Percentiles rank a stretch among this genome's conserved stretches.
phyloP scores from a whole-genome alignment of 2,888 invertebrate species.

The Lithosia quadra region DNA sequence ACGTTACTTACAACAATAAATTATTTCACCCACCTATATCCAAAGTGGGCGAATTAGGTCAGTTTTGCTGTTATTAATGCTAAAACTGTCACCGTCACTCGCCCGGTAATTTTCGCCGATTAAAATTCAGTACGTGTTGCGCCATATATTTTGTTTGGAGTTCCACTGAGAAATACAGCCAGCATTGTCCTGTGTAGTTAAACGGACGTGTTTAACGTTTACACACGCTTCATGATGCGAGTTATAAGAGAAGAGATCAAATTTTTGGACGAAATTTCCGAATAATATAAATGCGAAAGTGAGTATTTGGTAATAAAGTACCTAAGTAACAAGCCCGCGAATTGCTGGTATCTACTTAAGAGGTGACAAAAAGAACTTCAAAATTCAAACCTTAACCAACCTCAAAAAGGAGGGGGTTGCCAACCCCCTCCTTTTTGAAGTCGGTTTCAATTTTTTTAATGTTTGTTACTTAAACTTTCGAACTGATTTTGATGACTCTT shows the following conservation, averaged over 20 bases:
- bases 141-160: conserved; percentile 73
- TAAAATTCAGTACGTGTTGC: conserved; percentile 70
- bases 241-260: conserved; percentile 21
- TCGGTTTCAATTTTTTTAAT: no score
- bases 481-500: no score
- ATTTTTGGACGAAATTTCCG: background rate
- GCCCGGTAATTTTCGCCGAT: conserved; percentile 66
- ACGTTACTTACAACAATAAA: conserved; percentile 30
- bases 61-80: conserved; percentile 51
- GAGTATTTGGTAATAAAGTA: no score
- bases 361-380: no score
- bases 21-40: conserved; percentile 39
- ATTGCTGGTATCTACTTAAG: no score
- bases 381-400: no score
- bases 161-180: conserved; percentile 60
- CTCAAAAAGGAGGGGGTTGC: no score
- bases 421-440: no score
- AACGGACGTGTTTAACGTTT: conserved; percentile 67
- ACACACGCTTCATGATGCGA: conserved; percentile 48
- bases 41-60: conserved; percentile 41
- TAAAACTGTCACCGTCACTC: conserved; percentile 57
- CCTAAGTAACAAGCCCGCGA: no score
- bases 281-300: no score
- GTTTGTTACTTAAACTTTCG: no score
- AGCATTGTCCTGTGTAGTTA: conserved; percentile 64